Evolutionary conservation across 2,113 vertebrate genomes (phyloP).

Genomic region (Oxygymnocypris stewartii): DNA sequence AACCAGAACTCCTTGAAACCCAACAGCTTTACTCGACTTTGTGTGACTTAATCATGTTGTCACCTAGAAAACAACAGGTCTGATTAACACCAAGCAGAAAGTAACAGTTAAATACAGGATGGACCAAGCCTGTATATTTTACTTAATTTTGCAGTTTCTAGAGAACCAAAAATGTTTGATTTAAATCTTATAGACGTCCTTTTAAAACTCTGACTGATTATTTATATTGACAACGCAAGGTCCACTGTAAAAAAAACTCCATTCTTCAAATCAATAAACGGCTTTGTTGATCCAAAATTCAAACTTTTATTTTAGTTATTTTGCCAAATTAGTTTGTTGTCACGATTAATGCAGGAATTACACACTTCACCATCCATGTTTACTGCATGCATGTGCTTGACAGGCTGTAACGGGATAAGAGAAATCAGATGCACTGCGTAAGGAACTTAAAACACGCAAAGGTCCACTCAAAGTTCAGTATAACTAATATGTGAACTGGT

Average conservation of each 20-base stretch:
- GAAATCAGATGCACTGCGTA: not conserved
- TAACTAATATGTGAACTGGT: not conserved
- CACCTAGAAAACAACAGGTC: not conserved
- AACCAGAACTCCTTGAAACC: not conserved
- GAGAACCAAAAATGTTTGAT: too few relatives aligned
- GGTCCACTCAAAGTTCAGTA: not conserved
- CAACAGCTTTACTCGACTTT: not conserved
- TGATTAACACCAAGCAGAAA: not conserved
- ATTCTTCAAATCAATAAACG: not conserved
- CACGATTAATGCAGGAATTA: not conserved
- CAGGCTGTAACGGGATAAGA: not conserved
- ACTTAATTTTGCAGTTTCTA: too few relatives aligned
- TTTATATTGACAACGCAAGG: not conserved
- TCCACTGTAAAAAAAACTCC: not conserved
- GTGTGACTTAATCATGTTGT: not conserved
- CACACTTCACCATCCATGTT: not conserved
- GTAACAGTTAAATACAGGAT: not conserved
- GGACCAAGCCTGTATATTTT: not conserved
- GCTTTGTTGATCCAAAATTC: not conserved
- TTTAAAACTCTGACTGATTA: not conserved
- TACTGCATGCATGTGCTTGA: not conserved
- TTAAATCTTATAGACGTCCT: not conserved
- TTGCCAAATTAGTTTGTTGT: not conserved
- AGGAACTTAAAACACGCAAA: not conserved
- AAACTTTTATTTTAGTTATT: not conserved